Conservation (phyloP, 2,888 invertebrate genomes). For the Priapulus caudatus region DNA sequence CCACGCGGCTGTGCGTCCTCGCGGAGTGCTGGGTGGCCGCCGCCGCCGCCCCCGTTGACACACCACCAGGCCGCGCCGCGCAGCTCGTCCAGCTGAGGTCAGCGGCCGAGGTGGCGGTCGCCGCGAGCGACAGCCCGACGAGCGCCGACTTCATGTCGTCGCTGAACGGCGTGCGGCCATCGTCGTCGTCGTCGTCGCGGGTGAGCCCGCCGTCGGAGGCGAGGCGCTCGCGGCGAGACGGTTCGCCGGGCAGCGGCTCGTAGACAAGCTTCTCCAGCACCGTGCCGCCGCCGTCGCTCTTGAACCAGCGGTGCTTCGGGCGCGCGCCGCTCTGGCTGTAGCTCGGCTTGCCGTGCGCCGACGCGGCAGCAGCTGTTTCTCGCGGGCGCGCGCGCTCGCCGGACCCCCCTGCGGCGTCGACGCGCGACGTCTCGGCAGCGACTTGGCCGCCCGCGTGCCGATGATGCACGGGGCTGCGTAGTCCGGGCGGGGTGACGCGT, state of each 20-base stretch:
- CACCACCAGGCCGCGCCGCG: background rate
- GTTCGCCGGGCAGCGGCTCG: background rate
- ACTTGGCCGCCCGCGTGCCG: too few relatives aligned
- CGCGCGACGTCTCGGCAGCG: background rate
- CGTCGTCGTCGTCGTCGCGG: too few relatives aligned
- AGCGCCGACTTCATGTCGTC: background rate
- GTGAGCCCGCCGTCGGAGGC: background rate
- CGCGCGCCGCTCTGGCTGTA: background rate
- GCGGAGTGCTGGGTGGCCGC: too few relatives aligned
- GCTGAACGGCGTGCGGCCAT: background rate
- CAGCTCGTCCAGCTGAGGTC: background rate
- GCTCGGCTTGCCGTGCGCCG: background rate
- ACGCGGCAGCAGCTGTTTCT: background rate
- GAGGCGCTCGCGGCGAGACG: background rate
- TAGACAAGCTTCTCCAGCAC: background rate
- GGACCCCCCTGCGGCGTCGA: background rate
- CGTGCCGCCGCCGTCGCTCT: background rate
- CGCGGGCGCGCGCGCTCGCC: background rate
- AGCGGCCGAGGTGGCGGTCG: background rate
- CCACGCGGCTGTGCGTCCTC: too few relatives aligned
- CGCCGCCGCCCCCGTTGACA: too few relatives aligned
- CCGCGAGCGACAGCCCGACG: background rate
- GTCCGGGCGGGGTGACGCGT: too few relatives aligned
- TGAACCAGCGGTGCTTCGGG: background rate
- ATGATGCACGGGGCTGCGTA: too few relatives aligned